Base-by-base conservation (phyloP, 2,888 invertebrate genomes). In the Hylaea fasciaria region DNA sequence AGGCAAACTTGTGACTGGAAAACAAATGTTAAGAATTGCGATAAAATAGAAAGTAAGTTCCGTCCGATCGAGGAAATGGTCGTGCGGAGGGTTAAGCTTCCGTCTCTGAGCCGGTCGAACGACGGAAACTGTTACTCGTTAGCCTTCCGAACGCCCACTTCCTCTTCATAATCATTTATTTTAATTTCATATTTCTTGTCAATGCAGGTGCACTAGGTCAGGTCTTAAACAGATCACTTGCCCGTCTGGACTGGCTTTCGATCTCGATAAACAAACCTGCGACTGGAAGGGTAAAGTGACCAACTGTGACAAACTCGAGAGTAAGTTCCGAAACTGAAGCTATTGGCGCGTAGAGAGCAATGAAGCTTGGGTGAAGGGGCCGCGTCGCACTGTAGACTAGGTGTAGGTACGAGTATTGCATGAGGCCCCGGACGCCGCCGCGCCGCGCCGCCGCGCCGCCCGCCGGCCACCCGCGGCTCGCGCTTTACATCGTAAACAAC, bases 241-340 rank as follows among this genome's bases (percentile, higher is more conserved):
- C 94, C 98, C 98, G 91, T 97, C 97, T 92, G 98, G 98, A 94
- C 95, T 98, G 95, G 96, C 97, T 94, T 98, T 98, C 95, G 98
- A 98, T 95, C 95, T 98, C 94, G 96, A 97, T 94, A 98, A 97
- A 95, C 98, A 98, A 95, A 98, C 98, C 92, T 98, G 98, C 94
- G 97, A 98, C 95, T 98, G 98, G 98, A 98, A 97, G 95, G 97
- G 97, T 94, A 97, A 98, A 95, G 98, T 98, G 94, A 95, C 94
- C 94, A 98, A 96, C 96, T 98, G 98, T 96, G 96, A 97, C 94
- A 96, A 96, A 94, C 95, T 97, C 93, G 97, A 98, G 96, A 98
- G 98, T 98, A 97, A 97, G 97, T 96, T 94, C 83, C 86, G 89
- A 86, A 81, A 83, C 78, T 81, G 82, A 85, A 83, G 85, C 85